These are phyloP conservation scores for Ips nitidus DNA, from an alignment of 1,140 invertebrate species.

Conservation along the genomic window DNA sequence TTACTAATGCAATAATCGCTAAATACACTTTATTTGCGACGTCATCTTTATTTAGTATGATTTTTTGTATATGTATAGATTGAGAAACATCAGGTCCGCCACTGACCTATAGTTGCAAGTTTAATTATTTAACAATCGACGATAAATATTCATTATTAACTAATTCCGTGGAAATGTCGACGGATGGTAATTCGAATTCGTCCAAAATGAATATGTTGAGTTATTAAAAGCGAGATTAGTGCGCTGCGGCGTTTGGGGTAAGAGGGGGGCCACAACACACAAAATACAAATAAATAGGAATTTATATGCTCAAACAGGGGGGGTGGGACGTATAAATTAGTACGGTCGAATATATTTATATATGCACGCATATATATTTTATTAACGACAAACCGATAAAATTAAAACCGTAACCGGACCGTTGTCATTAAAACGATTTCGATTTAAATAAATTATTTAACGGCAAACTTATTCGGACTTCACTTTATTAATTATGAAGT, in stretches of 20 bases:
- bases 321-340: slow-evolving; percentile 19
- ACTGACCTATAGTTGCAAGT: too few relatives aligned
- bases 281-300: slow-evolving; percentile 24
- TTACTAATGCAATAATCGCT: too few relatives aligned
- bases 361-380: slow-evolving; percentile 13
- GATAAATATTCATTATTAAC: not conserved
- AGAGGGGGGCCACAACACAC: not conserved
- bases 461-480: not conserved
- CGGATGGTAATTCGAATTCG: not conserved
- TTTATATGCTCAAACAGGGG: slow-evolving; percentile 7
- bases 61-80: too few relatives aligned
- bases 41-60: too few relatives aligned
- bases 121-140: not conserved
- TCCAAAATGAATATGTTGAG: slow-evolving; percentile 5
- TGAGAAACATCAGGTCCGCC: too few relatives aligned
- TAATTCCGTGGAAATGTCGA: not conserved
- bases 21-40: too few relatives aligned
- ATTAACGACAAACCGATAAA: slow-evolving; percentile 24
- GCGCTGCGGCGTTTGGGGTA: slow-evolving; percentile 2
- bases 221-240: slow-evolving; percentile 18
- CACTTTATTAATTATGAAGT: slow-evolving; percentile 23
- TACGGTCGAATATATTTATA: not conserved
- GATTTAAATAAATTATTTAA: slow-evolving; percentile 27
- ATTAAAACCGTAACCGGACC: slow-evolving; percentile 18
- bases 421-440: slow-evolving; percentile 28